Conservation (phyloP, 2,797 vertebrate genomes). For the Chloroceryle amazona region DNA sequence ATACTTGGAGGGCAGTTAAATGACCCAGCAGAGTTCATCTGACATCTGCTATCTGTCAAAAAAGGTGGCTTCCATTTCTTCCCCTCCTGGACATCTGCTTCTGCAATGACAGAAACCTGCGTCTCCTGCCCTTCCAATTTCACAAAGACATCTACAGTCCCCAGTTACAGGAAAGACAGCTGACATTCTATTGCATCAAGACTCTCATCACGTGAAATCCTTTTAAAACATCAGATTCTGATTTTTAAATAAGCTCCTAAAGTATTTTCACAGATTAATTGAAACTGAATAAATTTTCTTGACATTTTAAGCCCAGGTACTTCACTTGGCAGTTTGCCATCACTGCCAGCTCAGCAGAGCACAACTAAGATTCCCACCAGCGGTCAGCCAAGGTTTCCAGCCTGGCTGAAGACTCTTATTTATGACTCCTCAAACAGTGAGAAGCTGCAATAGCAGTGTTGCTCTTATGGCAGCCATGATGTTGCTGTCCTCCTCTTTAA, state of each 20-base stretch:
- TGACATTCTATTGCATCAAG: background rate
- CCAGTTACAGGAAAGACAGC: background rate
- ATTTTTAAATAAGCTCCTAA: slow-evolving; percentile 1
- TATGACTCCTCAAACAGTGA: background rate
- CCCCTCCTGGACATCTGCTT: background rate
- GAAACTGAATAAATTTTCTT: slow-evolving; percentile 27
- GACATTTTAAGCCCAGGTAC: slow-evolving; percentile 24
- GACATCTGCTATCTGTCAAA: background rate
- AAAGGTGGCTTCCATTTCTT: background rate
- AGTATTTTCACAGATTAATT: slow-evolving; percentile 26
- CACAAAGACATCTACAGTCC: background rate
- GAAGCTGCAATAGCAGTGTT: background rate
- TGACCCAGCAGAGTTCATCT: background rate
- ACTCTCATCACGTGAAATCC: background rate
- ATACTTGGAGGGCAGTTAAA: background rate
- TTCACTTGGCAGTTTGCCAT: background rate
- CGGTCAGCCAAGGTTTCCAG: background rate
- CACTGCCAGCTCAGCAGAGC: background rate
- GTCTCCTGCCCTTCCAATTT: background rate
- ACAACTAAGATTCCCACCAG: background rate
- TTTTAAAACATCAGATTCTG: slow-evolving; percentile 24
- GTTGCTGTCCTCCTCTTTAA: background rate
- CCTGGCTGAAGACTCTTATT: background rate
- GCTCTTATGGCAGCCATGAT: background rate
- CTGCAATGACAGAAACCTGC: background rate